phyloP scores from a whole-genome alignment of 1,140 invertebrate genomes.

The Drosophila baimaii region DNA sequence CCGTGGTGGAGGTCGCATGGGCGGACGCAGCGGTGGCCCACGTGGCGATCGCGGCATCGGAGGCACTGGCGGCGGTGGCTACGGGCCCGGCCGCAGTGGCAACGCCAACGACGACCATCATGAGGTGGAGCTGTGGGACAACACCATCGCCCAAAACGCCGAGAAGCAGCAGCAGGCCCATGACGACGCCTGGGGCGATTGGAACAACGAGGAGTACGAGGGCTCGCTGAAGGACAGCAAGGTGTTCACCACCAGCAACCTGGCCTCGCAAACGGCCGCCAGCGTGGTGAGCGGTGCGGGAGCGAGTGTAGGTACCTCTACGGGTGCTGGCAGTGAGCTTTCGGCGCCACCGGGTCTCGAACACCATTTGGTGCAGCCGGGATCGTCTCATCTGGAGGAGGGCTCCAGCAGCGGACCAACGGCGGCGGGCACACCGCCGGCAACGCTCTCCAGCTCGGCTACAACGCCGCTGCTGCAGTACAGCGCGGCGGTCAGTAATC shows the following conservation, averaged over 20 bases:
- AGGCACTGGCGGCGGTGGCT: conserved; percentile 86
- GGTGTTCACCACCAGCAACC: conserved; percentile 92
- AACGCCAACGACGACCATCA: conserved; percentile 82
- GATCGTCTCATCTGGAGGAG: conserved; percentile 77
- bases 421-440: conserved; percentile 47
- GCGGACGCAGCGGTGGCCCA: conserved; percentile 77
- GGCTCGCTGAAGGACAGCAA: conserved; percentile 97
- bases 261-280: conserved; percentile 69
- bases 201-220: conserved; percentile 97
- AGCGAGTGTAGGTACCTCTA: conserved; percentile 1
- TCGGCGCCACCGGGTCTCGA: conserved; percentile 83
- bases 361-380: conserved; percentile 69
- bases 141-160: conserved; percentile 79
- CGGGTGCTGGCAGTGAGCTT: conserved; percentile 38
- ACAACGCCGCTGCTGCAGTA: conserved; percentile 78
- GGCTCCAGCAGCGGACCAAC: conserved; percentile 27
- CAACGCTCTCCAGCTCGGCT: conserved; percentile 47
- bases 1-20: conserved; percentile 85
- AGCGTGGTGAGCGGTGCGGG: conserved; percentile 67
- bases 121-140: conserved; percentile 85
- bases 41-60: conserved; percentile 85
- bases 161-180: conserved; percentile 79
- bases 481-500: conserved; percentile 78
- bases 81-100: conserved; percentile 84
- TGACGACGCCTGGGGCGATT: conserved; percentile 87